phyloP scores from a whole-genome alignment of 1,140 invertebrate genomes.

The Atta cephalotes region DNA sequence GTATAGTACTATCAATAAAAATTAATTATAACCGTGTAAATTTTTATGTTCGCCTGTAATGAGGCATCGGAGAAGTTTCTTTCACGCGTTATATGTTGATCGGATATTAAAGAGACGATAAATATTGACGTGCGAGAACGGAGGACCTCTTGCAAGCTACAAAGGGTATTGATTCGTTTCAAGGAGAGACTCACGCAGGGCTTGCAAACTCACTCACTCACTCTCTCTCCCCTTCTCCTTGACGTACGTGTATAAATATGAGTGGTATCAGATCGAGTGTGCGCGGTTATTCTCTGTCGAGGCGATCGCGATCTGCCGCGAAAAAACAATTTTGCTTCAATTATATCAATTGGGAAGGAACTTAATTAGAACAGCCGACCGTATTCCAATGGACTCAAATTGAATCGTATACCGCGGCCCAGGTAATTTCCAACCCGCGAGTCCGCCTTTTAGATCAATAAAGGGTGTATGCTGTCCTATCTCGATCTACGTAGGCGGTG shows the following conservation, averaged over 20 bases:
- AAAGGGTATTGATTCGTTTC: slow-evolving; percentile 73
- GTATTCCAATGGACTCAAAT: slow-evolving; percentile 32
- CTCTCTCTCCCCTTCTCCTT: background rate
- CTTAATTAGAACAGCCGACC: slow-evolving; percentile 3
- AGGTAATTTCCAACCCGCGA: slow-evolving; percentile 39
- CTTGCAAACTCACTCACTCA: slow-evolving; percentile 48
- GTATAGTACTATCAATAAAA: background rate
- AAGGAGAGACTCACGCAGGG: slow-evolving; percentile 67
- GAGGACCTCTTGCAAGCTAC: slow-evolving; percentile 40
- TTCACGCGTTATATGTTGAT: slow-evolving; percentile 32
- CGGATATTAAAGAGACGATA: slow-evolving; percentile 49
- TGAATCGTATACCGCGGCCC: slow-evolving; percentile 12
- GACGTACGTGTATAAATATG: slow-evolving; percentile 62
- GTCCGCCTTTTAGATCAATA: slow-evolving; percentile 58
- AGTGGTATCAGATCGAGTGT: slow-evolving; percentile 66
- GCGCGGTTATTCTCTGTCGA: slow-evolving; percentile 62
- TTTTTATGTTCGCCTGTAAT: background rate
- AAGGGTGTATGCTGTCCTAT: slow-evolving; percentile 53
- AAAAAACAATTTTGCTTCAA: slow-evolving; percentile 13
- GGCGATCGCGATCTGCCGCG: slow-evolving; percentile 8
- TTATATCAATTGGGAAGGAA: background rate
- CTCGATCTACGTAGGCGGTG: slow-evolving; percentile 27
- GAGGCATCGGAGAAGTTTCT: background rate
- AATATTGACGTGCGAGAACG: slow-evolving; percentile 64
- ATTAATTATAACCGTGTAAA: background rate